Evolutionary conservation across 2,888 invertebrate genomes (phyloP).

Genomic region (Timema podura): DNA sequence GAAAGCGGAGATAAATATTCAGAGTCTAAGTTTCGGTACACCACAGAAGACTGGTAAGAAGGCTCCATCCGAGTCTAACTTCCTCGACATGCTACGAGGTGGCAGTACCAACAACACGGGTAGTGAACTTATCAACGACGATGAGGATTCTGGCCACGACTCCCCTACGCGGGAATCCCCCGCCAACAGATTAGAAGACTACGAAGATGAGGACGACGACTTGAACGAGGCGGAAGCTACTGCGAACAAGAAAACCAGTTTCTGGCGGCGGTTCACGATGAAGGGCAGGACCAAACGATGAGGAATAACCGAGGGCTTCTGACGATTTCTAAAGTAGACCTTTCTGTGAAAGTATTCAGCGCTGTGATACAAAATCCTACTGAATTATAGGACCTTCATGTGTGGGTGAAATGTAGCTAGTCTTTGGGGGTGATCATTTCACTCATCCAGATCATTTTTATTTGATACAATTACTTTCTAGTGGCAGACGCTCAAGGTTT

Average conservation of each 20-base stretch:
- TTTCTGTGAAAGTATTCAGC: no score
- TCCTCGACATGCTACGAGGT: constrained; percentile 64
- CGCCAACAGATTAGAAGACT: constrained; percentile 24
- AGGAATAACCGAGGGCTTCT: constrained; percentile 30
- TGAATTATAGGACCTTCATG: no score
- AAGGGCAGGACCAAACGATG: constrained; percentile 66
- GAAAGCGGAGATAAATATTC: constrained; percentile 63
- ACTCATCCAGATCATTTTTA: no score
- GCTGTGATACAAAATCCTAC: no score
- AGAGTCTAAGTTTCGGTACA: constrained; percentile 59
- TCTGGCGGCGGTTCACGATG: constrained; percentile 62
- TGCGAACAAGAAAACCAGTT: constrained; percentile 35
- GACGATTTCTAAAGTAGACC: no score
- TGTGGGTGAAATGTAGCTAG: no score
- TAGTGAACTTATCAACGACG: constrained; percentile 37
- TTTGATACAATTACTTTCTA: no score
- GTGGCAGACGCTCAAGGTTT: no score
- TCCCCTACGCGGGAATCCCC: constrained; percentile 41
- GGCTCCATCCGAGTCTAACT: constrained; percentile 55
- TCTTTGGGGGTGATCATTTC: no score
- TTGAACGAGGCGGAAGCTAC: constrained; percentile 22
- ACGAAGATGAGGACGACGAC: constrained; percentile 27
- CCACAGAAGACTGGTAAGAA: constrained; percentile 48
- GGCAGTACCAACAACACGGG: constrained; percentile 44
- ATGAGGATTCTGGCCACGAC: constrained; percentile 45